Conservation (phyloP, 2,797 vertebrate genomes). For the Phoeniculus purpureus region DNA sequence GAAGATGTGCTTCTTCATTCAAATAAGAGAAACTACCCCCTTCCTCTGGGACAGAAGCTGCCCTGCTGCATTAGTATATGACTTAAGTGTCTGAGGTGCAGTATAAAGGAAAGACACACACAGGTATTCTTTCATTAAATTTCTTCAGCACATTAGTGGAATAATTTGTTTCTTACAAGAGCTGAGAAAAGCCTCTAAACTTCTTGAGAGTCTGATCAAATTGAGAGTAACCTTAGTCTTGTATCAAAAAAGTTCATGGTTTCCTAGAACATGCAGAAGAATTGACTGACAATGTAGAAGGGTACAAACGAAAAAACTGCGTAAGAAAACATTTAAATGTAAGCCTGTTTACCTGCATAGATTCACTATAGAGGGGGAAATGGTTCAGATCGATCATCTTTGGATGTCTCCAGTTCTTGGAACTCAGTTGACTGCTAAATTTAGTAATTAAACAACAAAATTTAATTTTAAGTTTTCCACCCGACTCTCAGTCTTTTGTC, state of each 20-base stretch:
- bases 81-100: neutral
- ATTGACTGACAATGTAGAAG: neutral
- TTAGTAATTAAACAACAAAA: neutral
- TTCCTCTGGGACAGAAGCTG: neutral
- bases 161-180: neutral
- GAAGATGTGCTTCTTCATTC: neutral
- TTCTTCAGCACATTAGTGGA: neutral
- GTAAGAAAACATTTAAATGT: neutral
- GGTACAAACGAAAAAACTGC: accelerated
- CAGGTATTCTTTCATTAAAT: neutral
- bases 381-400: accelerated
- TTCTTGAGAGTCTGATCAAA: neutral
- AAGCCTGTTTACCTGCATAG: neutral
- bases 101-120: neutral
- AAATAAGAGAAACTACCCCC: neutral
- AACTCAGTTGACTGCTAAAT: neutral
- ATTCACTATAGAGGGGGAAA: neutral
- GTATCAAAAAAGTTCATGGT: neutral
- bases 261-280: neutral
- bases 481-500: neutral
- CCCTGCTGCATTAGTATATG: neutral
- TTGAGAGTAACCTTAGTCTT: neutral
- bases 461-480: neutral
- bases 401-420: neutral
- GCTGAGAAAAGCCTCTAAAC: neutral